Conservation (phyloP, 2,888 invertebrate species). For the Latrodectus hesperus region DNA sequence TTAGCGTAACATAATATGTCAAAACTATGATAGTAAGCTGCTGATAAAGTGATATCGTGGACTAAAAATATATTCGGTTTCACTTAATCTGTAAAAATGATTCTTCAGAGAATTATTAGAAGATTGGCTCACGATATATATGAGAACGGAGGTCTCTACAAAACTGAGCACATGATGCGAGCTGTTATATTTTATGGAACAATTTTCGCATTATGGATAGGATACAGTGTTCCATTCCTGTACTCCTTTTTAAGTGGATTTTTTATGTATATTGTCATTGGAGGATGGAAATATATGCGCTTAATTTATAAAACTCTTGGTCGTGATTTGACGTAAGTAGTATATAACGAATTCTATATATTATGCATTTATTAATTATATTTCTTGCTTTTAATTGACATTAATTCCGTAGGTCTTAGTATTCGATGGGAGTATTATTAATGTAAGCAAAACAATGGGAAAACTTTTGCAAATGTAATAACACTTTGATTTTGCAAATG, state of each 20-base stretch:
- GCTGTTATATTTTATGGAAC: conserved; percentile 54
- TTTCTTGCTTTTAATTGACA: no score
- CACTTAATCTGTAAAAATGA: not conserved
- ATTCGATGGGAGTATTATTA: no score
- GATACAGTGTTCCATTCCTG: conserved; percentile 32
- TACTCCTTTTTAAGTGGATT: conserved; percentile 41
- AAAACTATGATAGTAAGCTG: no score
- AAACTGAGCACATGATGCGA: conserved; percentile 61
- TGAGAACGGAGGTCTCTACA: conserved; percentile 61
- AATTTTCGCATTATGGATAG: conserved; percentile 47
- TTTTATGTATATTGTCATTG: conserved; percentile 50
- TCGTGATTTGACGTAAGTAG: conserved; percentile 67
- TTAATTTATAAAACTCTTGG: conserved; percentile 59
- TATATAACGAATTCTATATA: no score
- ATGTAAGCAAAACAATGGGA: no score
- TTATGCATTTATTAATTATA: no score
- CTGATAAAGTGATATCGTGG: no score
- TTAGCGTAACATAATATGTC: no score
- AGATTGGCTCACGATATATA: conserved; percentile 45
- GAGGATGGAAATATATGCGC: conserved; percentile 66
- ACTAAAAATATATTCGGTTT: no score
- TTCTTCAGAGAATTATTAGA: conserved; percentile 47
- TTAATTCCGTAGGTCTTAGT: no score
- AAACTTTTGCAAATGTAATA: no score
- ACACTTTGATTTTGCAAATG: no score